Evolutionary conservation across 2,797 vertebrate genomes (phyloP).

Genomic region (Percopsis omiscomaycus): DNA sequence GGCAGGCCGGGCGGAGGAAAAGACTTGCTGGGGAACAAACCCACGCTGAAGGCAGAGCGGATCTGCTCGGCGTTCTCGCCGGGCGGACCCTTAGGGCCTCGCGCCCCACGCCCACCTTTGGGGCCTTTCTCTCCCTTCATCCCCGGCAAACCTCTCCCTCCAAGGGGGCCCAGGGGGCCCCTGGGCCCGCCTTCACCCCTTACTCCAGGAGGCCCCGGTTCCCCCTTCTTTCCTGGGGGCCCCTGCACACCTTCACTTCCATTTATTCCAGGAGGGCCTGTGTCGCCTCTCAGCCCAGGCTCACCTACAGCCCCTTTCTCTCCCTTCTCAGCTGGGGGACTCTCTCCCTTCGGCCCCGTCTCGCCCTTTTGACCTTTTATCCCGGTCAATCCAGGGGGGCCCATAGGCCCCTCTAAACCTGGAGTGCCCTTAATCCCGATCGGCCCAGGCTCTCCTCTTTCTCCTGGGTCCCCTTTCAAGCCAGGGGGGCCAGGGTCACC

Average conservation of each 20-base stretch:
- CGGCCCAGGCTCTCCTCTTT: conserved; percentile 73
- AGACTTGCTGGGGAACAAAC: conserved; percentile 85
- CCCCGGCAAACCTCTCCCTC: conserved; percentile 82
- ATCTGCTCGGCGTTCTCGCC: conserved; percentile 68
- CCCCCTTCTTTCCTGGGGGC: conserved; percentile 76
- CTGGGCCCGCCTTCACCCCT: conserved; percentile 81
- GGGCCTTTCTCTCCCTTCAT: conserved; percentile 82
- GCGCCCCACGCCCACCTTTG: conserved; percentile 81
- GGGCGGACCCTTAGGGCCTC: conserved; percentile 82
- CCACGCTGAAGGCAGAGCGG: conserved; percentile 88
- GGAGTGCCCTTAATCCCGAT: conserved; percentile 81
- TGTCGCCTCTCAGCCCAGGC: conserved; percentile 82
- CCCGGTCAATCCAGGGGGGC: conserved; percentile 82
- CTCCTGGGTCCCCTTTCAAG: conserved; percentile 76
- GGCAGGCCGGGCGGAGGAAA: conserved; percentile 88
- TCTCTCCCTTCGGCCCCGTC: conserved; percentile 81
- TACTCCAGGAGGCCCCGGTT: conserved; percentile 78
- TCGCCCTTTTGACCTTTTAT: conserved; percentile 81
- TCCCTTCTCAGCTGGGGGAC: conserved; percentile 76
- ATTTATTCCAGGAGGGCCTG: conserved; percentile 73
- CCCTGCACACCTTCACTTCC: conserved; percentile 74
- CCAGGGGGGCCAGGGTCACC: conserved; percentile 72
- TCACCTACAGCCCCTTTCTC: conserved; percentile 83
- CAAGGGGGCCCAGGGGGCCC: conserved; percentile 76
- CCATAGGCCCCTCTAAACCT: conserved; percentile 80